Base-by-base conservation (phyloP, 1,140 invertebrate species). In the Hypsibius dujardini region DNA sequence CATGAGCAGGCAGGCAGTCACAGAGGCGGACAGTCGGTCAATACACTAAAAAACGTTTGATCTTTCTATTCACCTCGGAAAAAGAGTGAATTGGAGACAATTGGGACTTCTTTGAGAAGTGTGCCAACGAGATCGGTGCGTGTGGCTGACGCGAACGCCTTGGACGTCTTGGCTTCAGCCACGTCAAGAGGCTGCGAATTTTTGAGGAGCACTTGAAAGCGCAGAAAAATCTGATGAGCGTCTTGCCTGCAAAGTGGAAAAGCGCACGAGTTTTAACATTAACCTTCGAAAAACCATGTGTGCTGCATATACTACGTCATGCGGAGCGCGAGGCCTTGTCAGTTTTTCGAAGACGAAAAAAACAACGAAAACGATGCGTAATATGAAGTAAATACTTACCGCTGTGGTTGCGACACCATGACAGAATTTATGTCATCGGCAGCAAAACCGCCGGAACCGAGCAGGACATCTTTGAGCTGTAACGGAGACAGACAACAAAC, bases 401-500 rank as follows among this genome's bases (percentile, higher is more conserved):
- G 50, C n/a, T 56, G 50, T n/a, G 50, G 50, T n/a, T 7, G 7
- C 50, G 50, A n/a, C 7, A 56, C 50, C n/a, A n/a, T 56, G 7
- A 56, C n/a, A 56, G 50, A 56, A n/a, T 56, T 56, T 56, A 56
- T 56, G n/a, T 56, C 50, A n/a, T 56, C 50, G 50, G 50, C 50
- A 7, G 50, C 50, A 56, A 56, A 56, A 7, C 50, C 50, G 50
- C 50, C 50, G 50, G n/a, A 7, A 7, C 50, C 50, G 7, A 7
- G 50, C n/a, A 56, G 7, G 7, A 56, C 50, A 7, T 56, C 50
- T 56, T 56, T 56, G 50, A 56, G 50, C 50, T 56, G 50, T n/a
- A 56, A 56, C 50, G n/a, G 7, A 56, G 50, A 7, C 7, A 56
- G n/a, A 56, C 50, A 7, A 56, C n/a, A 7, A 56, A 56, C 7